Percentiles rank a stretch among this genome's conserved stretches.
Evolutionary conservation across 2,888 invertebrate species (phyloP).

Genomic region (Drosophila cracens): DNA sequence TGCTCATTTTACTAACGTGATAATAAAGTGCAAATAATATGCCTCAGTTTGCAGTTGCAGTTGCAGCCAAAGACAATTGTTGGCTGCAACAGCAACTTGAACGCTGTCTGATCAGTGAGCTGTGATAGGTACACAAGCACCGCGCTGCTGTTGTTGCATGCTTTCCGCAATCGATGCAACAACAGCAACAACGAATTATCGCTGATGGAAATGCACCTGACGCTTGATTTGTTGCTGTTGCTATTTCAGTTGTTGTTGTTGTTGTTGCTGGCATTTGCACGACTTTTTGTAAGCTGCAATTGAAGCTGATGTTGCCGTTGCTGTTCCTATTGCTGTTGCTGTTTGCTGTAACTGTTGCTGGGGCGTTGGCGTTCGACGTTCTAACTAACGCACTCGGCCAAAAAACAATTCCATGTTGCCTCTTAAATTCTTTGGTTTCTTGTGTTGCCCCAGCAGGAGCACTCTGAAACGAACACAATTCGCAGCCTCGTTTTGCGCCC

Average conservation of each 20-base stretch:
- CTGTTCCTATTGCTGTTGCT: constrained; percentile 47
- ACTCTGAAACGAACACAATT: constrained; percentile 18
- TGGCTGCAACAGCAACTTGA: constrained; percentile 17
- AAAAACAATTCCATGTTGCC: constrained; percentile 10
- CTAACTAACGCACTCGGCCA: constrained; percentile 66
- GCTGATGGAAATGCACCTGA: constrained; percentile 84
- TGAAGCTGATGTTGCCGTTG: constrained; percentile 11
- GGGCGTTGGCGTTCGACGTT: constrained; percentile 67
- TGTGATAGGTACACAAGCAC: constrained; percentile 48
- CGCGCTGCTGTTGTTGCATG: constrained; percentile 59
- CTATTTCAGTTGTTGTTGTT: constrained; percentile 26
- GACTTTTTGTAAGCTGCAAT: constrained; percentile 45
- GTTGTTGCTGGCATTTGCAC: constrained; percentile 64
- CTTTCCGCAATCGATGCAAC: constrained; percentile 70
- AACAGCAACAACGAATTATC: constrained; percentile 72
- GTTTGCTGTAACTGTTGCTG: constrained; percentile 27
- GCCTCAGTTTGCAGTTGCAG: constrained; percentile 68
- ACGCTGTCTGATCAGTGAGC: constrained; percentile 48
- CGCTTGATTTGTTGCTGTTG: constrained; percentile 68
- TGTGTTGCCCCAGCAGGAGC: constrained; percentile 1
- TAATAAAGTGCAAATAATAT: constrained; percentile 85
- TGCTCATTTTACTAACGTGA: constrained; percentile 84
- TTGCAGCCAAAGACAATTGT: constrained; percentile 66
- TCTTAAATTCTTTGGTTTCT: neutral
- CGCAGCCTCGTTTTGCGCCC: constrained; percentile 75